These are phyloP conservation scores for Mythimna impura DNA, from an alignment of 2,888 invertebrate species.

Conservation along the genomic window DNA sequence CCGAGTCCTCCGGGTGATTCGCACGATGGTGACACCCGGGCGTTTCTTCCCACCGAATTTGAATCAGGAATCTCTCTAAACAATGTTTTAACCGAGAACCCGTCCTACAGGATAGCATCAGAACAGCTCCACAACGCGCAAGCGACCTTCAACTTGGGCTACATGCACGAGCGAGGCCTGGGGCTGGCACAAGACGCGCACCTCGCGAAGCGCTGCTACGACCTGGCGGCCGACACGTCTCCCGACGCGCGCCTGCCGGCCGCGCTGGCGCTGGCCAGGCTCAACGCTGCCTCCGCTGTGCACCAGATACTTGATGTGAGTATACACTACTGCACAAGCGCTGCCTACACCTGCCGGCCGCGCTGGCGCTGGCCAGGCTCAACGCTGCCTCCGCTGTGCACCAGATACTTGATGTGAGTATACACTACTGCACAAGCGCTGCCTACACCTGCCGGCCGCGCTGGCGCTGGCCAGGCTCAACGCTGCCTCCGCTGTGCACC, in stretches of 20 bases:
- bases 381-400: conserved; percentile 89
- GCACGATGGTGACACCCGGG: too few species aligned
- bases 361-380: conserved; percentile 96
- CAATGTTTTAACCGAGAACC: neutral
- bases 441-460: conserved; percentile 98
- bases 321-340: conserved; percentile 87
- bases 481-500: conserved; percentile 85
- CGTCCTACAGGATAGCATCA: conserved; percentile 71
- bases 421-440: conserved; percentile 91
- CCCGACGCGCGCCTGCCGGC: conserved; percentile 98
- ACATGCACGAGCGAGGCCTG: conserved; percentile 99
- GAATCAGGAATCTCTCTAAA: too few species aligned
- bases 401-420: conserved; percentile 60
- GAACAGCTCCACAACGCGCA: conserved; percentile 99
- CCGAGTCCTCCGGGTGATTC: too few species aligned
- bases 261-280: conserved; percentile 96
- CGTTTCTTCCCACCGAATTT: too few species aligned
- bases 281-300: conserved; percentile 91
- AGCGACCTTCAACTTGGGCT: conserved; percentile 99
- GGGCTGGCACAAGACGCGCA: conserved; percentile 97
- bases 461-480: conserved; percentile 96
- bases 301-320: conserved; percentile 61
- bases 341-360: conserved; percentile 98
- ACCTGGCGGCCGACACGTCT: conserved; percentile 94
- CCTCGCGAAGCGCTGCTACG: conserved; percentile 99